A percentile compares a stretch with the other conserved stretches of the same genome.
Evolutionary conservation across 2,113 vertebrate species (phyloP).

Genomic region (Hippopotamus amphibius): DNA sequence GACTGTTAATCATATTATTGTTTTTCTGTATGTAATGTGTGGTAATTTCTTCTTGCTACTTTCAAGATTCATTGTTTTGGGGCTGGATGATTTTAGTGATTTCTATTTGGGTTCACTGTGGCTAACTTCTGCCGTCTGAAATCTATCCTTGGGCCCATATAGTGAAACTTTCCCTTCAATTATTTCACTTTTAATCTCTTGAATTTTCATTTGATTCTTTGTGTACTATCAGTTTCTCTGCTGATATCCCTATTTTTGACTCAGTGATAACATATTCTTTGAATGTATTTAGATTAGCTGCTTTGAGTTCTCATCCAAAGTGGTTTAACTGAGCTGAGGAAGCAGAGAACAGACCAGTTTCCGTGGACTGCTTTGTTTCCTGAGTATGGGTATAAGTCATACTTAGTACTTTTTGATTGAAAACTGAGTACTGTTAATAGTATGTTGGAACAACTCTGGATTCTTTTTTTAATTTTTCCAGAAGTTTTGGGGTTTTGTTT

Average conservation of each 20-base stretch:
- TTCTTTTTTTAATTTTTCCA: not conserved
- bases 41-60: not conserved
- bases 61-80: not conserved
- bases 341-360: not conserved
- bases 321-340: not conserved
- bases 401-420: not conserved
- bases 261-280: not conserved
- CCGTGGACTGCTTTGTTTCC: not conserved
- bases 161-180: not conserved
- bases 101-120: not conserved
- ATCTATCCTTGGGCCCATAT: not conserved
- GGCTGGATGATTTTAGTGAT: not conserved
- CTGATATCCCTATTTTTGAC: not conserved
- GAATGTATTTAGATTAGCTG: not conserved
- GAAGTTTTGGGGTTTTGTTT: not conserved
- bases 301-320: not conserved
- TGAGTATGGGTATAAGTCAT: not conserved
- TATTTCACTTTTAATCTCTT: not conserved
- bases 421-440: not conserved
- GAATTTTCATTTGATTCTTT: not conserved
- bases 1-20: not conserved
- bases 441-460: not conserved
- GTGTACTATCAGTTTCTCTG: not conserved
- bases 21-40: not conserved
- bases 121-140: not conserved